Evolutionary conservation across 1,140 invertebrate genomes (phyloP).

Genomic region (Heliconius nattereri): DNA sequence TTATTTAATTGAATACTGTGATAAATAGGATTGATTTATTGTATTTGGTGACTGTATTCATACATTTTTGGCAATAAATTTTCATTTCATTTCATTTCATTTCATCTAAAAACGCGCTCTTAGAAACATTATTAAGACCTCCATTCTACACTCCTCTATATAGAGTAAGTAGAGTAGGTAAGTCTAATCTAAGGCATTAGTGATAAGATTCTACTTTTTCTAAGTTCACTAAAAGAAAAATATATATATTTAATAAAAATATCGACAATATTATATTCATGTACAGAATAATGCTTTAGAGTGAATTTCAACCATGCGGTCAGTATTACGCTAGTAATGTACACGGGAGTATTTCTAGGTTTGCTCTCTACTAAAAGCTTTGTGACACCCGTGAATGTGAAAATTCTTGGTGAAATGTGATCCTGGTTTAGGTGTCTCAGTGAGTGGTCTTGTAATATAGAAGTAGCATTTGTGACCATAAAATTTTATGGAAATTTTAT

Average conservation of each 20-base stretch:
- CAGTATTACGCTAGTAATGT: conserved; percentile 1
- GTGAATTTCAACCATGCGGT: neutral
- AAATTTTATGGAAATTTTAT: no score
- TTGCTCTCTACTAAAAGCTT: conserved; percentile 20
- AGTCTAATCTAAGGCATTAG: no score
- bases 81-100: no score
- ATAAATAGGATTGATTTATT: no score
- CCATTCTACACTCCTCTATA: no score
- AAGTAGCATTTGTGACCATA: neutral
- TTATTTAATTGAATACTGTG: no score
- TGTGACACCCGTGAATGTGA: conserved; percentile 15
- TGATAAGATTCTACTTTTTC: no score
- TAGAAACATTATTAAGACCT: no score
- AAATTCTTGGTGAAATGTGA: conserved; percentile 16
- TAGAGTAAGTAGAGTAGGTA: no score
- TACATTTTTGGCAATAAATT: no score
- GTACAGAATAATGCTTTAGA: neutral
- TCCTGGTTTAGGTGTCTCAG: neutral
- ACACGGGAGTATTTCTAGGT: conserved; percentile 1
- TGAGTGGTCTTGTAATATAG: neutral
- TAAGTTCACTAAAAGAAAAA: neutral
- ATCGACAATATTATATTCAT: neutral
- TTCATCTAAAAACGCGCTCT: no score
- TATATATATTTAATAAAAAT: neutral
- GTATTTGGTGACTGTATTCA: no score